Evolutionary conservation across 2,113 vertebrate genomes (phyloP).

Genomic region (Saguinus midas): DNA sequence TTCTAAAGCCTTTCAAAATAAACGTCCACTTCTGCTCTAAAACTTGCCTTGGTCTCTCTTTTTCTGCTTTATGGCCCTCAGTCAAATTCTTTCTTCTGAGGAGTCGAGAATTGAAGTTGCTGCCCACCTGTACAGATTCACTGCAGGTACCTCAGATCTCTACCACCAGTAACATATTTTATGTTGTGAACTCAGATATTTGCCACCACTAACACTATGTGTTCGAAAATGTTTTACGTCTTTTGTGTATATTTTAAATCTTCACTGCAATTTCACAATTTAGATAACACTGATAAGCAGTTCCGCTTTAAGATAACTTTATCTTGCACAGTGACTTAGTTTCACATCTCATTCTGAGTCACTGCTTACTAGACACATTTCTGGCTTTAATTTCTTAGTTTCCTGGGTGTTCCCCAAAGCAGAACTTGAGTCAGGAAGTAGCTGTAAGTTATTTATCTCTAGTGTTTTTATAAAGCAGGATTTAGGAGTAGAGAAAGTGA

Average conservation of each 20-base stretch:
- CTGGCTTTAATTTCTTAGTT: neutral
- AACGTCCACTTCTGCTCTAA: no score
- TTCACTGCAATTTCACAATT: neutral
- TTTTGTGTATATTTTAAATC: neutral
- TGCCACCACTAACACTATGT: neutral
- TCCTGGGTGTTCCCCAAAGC: neutral
- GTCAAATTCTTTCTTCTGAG: no score
- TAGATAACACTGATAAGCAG: neutral
- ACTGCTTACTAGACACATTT: neutral
- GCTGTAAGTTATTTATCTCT: neutral
- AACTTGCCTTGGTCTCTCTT: no score
- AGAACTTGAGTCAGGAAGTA: neutral
- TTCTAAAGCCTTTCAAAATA: no score
- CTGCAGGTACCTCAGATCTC: no score
- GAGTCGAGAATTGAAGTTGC: no score
- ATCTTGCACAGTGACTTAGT: neutral
- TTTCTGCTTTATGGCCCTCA: no score
- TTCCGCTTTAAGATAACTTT: neutral
- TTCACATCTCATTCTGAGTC: constrained; percentile 7
- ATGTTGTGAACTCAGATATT: no score
- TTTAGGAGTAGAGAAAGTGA: neutral
- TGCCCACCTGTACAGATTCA: no score
- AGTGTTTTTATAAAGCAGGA: neutral
- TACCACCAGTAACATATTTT: no score
- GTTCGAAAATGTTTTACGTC: neutral